Conservation (phyloP, 1,140 invertebrate species). For the Drosophila cardini region DNA sequence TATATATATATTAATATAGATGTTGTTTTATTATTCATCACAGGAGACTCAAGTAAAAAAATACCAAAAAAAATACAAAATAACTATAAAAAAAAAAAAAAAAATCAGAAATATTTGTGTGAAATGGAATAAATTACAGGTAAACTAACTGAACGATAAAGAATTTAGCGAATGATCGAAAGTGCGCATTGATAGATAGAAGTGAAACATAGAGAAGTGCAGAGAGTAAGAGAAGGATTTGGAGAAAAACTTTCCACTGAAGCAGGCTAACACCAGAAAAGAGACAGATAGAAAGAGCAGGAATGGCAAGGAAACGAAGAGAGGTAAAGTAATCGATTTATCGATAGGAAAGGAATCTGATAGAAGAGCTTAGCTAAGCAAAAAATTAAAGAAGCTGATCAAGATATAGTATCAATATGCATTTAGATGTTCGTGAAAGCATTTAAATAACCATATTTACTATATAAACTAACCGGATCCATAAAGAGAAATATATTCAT, state of each 20-base stretch:
- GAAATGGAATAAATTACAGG: not conserved
- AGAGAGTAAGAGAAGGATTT: not conserved
- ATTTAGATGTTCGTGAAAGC: conserved; percentile 11
- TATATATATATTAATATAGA: conserved; percentile 2
- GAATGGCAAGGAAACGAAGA: not conserved
- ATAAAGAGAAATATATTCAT: not conserved
- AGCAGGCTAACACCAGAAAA: not conserved
- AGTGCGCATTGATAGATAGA: not conserved
- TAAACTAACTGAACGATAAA: conserved; percentile 12
- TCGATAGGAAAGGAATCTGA: too few relatives aligned
- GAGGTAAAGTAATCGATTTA: not conserved
- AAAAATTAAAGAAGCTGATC: not conserved
- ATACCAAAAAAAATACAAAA: too few relatives aligned
- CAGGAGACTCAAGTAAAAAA: not conserved
- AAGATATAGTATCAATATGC: conserved; percentile 23
- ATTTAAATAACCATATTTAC: conserved; percentile 15
- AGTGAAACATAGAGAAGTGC: not conserved
- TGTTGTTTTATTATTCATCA: conserved; percentile 6
- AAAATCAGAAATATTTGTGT: not conserved
- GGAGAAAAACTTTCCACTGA: not conserved
- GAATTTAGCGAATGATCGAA: conserved; percentile 4
- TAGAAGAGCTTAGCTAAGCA: not conserved
- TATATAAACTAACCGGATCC: not conserved
- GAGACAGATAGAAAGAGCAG: not conserved
- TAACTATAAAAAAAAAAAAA: too few relatives aligned